These are phyloP conservation scores for Schizopygopsis malacanthus DNA, from an alignment of 2,797 vertebrate species.

Conservation along the genomic window DNA sequence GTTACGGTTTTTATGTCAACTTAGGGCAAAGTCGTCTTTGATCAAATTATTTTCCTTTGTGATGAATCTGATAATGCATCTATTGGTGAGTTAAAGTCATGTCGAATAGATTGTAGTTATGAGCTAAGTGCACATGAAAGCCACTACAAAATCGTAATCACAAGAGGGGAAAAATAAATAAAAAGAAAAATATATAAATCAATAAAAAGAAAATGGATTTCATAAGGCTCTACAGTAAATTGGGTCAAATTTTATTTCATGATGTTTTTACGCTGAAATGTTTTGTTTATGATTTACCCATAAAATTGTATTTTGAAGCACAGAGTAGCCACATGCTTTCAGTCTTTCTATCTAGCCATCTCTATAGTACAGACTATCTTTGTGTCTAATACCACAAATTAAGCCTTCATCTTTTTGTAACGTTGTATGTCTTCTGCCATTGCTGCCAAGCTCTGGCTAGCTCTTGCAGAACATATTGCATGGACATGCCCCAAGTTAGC, in stretches of 20 bases:
- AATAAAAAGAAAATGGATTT: neutral
- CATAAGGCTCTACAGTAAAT: neutral
- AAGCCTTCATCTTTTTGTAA: conserved; percentile 45
- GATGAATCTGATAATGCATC: neutral
- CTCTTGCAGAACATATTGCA: conserved; percentile 54
- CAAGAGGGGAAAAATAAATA: neutral
- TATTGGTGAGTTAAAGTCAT: no score
- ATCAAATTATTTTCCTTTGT: neutral
- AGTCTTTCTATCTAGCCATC: neutral
- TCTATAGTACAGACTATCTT: conserved; percentile 23
- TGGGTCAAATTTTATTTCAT: neutral
- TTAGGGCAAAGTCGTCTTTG: neutral
- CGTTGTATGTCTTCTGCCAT: conserved; percentile 35
- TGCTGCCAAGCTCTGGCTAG: conserved; percentile 42
- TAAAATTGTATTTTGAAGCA: conserved; percentile 8
- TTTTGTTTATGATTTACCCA: neutral
- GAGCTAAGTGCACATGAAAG: neutral
- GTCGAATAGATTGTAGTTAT: no score
- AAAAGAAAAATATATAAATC: neutral
- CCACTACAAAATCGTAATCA: neutral
- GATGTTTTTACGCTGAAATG: neutral
- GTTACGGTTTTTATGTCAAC: no score
- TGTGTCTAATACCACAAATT: conserved; percentile 38
- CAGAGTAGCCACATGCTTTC: neutral
- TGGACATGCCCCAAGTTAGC: conserved; percentile 51